Evolutionary conservation across 2,888 invertebrate genomes (phyloP).

Genomic region (Deladenus siricidicola): DNA sequence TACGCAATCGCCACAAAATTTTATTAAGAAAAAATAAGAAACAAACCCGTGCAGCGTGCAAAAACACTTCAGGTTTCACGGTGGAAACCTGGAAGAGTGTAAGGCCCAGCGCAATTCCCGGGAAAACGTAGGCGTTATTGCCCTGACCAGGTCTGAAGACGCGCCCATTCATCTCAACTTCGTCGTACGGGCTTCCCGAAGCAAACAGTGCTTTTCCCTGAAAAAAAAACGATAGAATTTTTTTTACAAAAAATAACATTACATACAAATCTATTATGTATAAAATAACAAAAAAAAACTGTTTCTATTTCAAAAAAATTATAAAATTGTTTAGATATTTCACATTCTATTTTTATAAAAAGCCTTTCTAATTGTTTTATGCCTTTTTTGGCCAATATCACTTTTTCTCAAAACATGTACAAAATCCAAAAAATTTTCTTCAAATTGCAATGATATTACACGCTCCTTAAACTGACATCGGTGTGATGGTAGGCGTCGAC

Average conservation of each 20-base stretch:
- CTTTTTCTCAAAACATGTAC: background rate
- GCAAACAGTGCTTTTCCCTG: conserved; percentile 88
- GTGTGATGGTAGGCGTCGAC: conserved; percentile 83
- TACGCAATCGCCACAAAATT: background rate
- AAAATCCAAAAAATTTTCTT: conserved; percentile 4
- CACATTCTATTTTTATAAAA: no score
- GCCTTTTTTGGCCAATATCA: background rate
- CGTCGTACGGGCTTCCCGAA: conserved; percentile 88
- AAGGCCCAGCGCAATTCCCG: conserved; percentile 83
- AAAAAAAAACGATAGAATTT: conserved; percentile 22
- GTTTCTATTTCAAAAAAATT: background rate
- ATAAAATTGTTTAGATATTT: background rate
- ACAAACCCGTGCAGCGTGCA: conserved; percentile 76
- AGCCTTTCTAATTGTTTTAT: background rate
- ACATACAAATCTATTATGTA: no score
- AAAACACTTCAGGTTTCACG: conserved; percentile 84
- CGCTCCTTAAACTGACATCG: conserved; percentile 63
- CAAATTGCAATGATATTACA: no score
- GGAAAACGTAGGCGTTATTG: conserved; percentile 95
- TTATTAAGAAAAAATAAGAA: background rate
- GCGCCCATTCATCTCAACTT: conserved; percentile 71
- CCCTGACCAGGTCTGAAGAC: conserved; percentile 86
- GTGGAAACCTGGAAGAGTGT: conserved; percentile 84
- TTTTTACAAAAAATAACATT: background rate
- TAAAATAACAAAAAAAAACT: background rate